Percentiles rank a stretch among this genome's conserved stretches.
Evolutionary conservation across 2,113 vertebrate genomes (phyloP).

Genomic region (Burhinus bistriatus): DNA sequence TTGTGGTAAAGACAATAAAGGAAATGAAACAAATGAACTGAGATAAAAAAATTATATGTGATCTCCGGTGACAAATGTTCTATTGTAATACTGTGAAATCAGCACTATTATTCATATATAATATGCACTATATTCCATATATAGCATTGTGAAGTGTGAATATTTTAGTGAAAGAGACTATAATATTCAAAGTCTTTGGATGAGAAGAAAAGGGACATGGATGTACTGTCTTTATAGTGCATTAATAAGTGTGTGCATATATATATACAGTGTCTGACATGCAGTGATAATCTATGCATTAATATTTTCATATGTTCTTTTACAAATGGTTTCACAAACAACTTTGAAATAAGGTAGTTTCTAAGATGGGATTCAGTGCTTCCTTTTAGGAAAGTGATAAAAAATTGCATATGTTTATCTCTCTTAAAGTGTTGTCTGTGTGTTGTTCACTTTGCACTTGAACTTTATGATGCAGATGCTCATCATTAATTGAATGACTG

Average conservation of each 20-base stretch:
- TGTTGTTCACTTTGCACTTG: not conserved
- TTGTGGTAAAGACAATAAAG: slow-evolving; percentile 1
- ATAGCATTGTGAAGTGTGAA: not conserved
- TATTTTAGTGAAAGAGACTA: not conserved
- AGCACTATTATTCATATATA: not conserved
- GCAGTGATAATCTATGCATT: not conserved
- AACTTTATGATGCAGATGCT: not conserved
- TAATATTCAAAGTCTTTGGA: not conserved
- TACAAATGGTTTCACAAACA: not conserved
- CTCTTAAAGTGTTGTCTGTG: not conserved
- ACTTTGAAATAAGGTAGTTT: not conserved
- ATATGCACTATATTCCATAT: not conserved
- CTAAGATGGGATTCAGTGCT: not conserved
- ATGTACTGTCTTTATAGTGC: not conserved
- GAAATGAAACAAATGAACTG: not conserved
- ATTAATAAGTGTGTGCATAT: not conserved
- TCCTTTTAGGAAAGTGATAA: not conserved
- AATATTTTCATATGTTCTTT: not conserved
- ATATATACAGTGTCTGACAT: not conserved
- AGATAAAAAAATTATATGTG: not conserved
- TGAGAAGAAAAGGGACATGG: not conserved
- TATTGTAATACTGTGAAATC: not conserved
- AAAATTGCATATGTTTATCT: not conserved
- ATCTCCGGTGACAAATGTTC: not conserved
- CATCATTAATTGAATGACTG: not conserved